Conservation (phyloP, 2,888 invertebrate species). For the Perdita meconis region DNA sequence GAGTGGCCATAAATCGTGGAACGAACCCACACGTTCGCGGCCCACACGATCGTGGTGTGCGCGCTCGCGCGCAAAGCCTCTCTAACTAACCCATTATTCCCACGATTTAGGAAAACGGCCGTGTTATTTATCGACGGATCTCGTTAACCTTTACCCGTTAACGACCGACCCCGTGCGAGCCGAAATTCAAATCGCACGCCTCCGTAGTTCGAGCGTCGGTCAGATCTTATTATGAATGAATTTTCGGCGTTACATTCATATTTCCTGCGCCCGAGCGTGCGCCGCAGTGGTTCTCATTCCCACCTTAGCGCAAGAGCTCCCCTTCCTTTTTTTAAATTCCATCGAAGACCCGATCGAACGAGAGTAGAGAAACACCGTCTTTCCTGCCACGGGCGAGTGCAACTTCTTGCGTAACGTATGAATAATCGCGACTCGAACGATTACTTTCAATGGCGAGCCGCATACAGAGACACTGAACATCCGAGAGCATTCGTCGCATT, state of each 20-base stretch:
- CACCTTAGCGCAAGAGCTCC: no score
- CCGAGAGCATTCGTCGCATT: constrained; percentile 59
- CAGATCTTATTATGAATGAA: constrained; percentile 75
- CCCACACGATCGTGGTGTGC: constrained; percentile 33
- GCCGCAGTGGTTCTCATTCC: constrained; percentile 68
- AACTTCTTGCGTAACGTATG: constrained; percentile 47
- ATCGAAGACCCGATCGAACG: constrained; percentile 17
- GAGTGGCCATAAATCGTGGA: constrained; percentile 26
- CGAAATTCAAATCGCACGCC: constrained; percentile 46
- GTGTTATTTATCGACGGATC: constrained; percentile 43
- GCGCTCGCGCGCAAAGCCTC: constrained; percentile 8
- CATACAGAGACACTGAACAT: constrained; percentile 11
- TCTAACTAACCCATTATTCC: constrained; percentile 29
- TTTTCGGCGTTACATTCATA: constrained; percentile 77
- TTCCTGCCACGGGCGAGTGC: constrained; percentile 29
- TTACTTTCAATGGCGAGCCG: constrained; percentile 46
- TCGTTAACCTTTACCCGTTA: constrained; percentile 27
- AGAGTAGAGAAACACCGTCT: constrained; percentile 18
- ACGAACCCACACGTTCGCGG: constrained; percentile 44
- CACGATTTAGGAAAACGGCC: constrained; percentile 43
- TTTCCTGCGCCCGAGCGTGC: constrained; percentile 70
- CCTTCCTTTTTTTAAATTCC: not conserved
- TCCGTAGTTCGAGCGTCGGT: constrained; percentile 11
- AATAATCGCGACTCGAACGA: constrained; percentile 52
- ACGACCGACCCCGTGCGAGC: constrained; percentile 6